Evolutionary conservation across 2,888 invertebrate species (phyloP).

Genomic region (Kryphioiulus occultus): DNA sequence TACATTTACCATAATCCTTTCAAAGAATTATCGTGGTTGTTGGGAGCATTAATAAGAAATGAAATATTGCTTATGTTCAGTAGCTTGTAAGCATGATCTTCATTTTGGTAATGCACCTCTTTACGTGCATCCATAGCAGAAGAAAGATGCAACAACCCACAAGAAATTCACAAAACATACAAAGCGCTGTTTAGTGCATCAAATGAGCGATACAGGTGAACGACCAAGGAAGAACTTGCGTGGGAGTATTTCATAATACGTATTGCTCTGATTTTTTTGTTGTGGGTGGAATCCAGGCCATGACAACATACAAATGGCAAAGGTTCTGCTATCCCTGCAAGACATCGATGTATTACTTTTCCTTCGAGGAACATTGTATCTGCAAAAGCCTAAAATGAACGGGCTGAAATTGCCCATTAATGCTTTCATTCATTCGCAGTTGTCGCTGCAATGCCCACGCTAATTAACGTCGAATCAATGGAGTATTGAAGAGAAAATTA

Average conservation of each 20-base stretch:
- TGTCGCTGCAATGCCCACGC: not conserved
- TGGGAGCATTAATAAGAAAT: not conserved
- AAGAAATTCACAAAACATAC: not conserved
- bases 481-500: not conserved
- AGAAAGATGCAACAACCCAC: not conserved
- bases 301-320: not conserved
- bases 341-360: not conserved
- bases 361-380: not conserved
- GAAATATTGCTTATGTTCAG: not conserved
- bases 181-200: not conserved
- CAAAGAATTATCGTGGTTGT: not conserved
- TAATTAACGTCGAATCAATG: not conserved
- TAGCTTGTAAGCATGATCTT: not conserved
- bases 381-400: not conserved
- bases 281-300: not conserved
- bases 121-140: not conserved
- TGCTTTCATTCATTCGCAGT: not conserved
- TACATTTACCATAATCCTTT: no score
- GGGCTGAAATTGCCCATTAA: not conserved
- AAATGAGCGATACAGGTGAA: constrained; percentile 1
- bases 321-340: not conserved
- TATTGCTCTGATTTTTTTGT: not conserved
- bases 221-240: not conserved
- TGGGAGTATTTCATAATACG: constrained; percentile 1
- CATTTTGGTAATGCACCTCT: not conserved